phyloP scores from a whole-genome alignment of 2,113 vertebrate species.

The Anolis carolinensis region DNA sequence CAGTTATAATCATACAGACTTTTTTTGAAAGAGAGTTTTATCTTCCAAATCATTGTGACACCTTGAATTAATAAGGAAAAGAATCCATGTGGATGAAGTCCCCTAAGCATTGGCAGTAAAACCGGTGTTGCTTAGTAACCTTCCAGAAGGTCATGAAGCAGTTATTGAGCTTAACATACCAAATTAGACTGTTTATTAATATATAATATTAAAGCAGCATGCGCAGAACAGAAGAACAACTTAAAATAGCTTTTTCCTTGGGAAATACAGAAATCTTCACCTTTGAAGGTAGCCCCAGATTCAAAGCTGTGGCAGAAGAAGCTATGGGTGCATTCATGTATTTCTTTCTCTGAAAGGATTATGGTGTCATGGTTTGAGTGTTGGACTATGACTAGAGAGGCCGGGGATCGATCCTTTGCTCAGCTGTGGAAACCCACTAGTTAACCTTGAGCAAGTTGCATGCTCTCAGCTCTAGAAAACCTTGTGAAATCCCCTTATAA shows the following conservation, averaged over 20 bases:
- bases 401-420: too few relatives aligned
- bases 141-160: not conserved
- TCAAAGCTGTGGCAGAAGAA: not conserved
- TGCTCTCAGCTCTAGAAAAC: too few relatives aligned
- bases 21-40: not conserved
- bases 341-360: too few relatives aligned
- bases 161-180: not conserved
- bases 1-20: not conserved
- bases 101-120: not conserved
- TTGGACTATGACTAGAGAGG: too few relatives aligned
- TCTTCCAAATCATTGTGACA: conserved; percentile 10
- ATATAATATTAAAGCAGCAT: conserved; percentile 1
- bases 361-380: too few relatives aligned
- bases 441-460: too few relatives aligned
- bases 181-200: not conserved
- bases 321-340: not conserved
- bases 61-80: not conserved
- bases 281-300: conserved; percentile 12
- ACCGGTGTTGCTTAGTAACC: not conserved
- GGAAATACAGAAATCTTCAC: not conserved
- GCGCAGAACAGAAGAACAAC: not conserved
- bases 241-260: not conserved
- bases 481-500: too few relatives aligned
- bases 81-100: not conserved
- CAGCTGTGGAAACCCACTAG: too few relatives aligned